Evolutionary conservation across 2,888 invertebrate genomes (phyloP), one percentile per base, ranked within the genome.

Genomic region (Pseudoips prasinana): DNA sequence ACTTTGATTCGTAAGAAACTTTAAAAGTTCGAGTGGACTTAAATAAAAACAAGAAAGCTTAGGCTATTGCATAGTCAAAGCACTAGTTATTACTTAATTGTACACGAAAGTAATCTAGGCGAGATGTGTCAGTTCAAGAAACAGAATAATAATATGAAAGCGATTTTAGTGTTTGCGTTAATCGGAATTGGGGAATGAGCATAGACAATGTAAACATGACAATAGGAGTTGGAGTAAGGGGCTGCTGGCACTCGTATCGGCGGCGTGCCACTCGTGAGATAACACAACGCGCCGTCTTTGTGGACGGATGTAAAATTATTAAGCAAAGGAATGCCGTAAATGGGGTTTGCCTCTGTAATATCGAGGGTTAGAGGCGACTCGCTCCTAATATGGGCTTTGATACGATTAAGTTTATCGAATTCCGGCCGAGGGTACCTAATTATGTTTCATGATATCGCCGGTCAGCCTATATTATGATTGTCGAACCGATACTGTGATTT

Each of bases 151-250:
- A 62, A 53, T 61, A 58, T 60, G 65, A 60, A 64, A 64, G 60
- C 57, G 61, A 64, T 67, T 73, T 66, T 71, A 65, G 76, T 74
- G 20, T 75, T 69, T 66, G 69, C 67, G 69, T 73, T 81, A 83
- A 85, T 84, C 74, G 79, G 81, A 85, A 84, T 83, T 79, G 65
- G 73, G 72, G 75, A 80, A 77, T 81, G 81, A 82, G 70, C 79
- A 83, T 75, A 85, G 83, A 85, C 84, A 88, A 86, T 85, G 85
- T 83, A 83, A 84, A 85, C 77, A 83, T 73, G 78, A 88, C 87
- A 88, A 88, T 86, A 70, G 84, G 54, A 74, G 69, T 56, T 63
- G 67, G 67, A 75, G 73, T 59, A 62, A 67, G 71, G 73, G 73
- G 74, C 63, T 73, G 75, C n/a, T 67, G 64, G 60, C 68, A 68